Base-by-base conservation (phyloP, 2,888 invertebrate genomes). In the Polymixis flavicincta region DNA sequence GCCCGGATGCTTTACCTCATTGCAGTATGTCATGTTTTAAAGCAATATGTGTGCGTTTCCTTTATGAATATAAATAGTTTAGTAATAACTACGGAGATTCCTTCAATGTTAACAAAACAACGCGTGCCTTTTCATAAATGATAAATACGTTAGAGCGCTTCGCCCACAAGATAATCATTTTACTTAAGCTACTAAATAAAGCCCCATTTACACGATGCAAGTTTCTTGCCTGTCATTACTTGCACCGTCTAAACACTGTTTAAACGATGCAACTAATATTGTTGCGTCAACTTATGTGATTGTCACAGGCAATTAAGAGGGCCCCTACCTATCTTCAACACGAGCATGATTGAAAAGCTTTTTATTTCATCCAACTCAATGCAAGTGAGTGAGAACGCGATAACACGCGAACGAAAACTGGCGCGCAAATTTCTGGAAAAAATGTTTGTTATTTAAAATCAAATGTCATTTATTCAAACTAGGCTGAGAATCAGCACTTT, bases 31-130 rank as follows among this genome's bases (percentile, higher is more conserved):
- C 28, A 48, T 66, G 54, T 66, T 65, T 48, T 22, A 19, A 55
- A 71, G 17, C 45, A 67, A 52, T 59, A 32, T 52, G 13, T 57
- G 5, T 59, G 32, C 45, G 25, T 65, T 55, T 77, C 66, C 77
- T n/a, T 65, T 55, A 37, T 37, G 11, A 54, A 59, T 45, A 67
- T 77, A 42, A 73, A 72, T 50, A 52, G 50, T 71, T 45, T 42
- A 71, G 45, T 71, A 42, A 37, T n/a, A 22, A 19, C 42, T 54
- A 28, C 71, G 37, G 48, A 66, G n/a, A 55, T 32, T n/a, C 42
- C 6, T 54, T 32, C n/a, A n/a, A 25, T 45, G 32, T 71, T 45
- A 72, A n/a, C 45, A 72, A 25, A 72, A 71, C 19, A 45, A 45
- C 7, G 45, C 45, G 54, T 71, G 71, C 54, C 72, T 32, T 71